Conservation (phyloP, 53 echinoderm and acorn worm species). For the Arbacia lixula region DNA sequence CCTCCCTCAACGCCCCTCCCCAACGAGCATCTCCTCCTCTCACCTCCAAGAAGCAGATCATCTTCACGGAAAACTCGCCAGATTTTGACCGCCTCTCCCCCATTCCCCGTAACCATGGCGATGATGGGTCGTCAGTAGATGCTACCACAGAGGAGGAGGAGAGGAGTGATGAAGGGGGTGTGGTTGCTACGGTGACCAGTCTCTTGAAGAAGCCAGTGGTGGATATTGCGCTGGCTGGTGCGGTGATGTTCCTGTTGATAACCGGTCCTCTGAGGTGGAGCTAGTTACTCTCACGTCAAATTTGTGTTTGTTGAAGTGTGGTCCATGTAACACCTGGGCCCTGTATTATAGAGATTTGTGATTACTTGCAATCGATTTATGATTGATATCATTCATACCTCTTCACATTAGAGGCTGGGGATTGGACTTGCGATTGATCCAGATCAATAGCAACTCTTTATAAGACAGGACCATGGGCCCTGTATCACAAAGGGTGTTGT, state of each 20-base stretch:
- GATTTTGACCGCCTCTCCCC: conserved; percentile 35
- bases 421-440: too few species aligned
- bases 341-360: too few species aligned
- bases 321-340: too few species aligned
- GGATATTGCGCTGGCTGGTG: conserved; percentile 27
- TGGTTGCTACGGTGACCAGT: conserved; percentile 25
- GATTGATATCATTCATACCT: too few species aligned
- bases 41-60: neutral
- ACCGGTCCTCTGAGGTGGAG: conserved; percentile 52
- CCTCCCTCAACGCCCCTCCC: neutral
- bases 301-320: too few species aligned
- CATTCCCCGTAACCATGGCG: neutral
- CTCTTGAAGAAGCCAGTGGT: conserved; percentile 47
- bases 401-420: too few species aligned
- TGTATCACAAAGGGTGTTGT: too few species aligned
- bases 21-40: neutral
- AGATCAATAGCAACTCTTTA: too few species aligned
- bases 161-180: neutral
- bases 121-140: neutral
- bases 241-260: conserved; percentile 12
- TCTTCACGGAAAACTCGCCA: conserved; percentile 37
- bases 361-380: too few species aligned
- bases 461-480: too few species aligned
- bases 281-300: too few species aligned
- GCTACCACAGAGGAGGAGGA: neutral